Evolutionary conservation across 2,113 vertebrate genomes (phyloP), one percentile per base, ranked within the genome.

Genomic region (Elephantulus edwardii): DNA sequence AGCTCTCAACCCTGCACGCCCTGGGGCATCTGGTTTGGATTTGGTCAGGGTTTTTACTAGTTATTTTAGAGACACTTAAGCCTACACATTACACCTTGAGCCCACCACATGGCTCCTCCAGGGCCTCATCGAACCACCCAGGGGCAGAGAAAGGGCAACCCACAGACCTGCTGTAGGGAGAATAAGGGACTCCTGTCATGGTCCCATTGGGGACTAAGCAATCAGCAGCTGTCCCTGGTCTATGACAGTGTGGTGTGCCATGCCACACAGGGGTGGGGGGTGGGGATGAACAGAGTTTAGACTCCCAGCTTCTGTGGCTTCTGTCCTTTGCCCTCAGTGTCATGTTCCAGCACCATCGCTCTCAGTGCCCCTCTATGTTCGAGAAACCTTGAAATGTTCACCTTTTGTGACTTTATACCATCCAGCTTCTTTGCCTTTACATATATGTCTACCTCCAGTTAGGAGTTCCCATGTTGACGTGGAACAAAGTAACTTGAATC

Each of bases 11-110:
- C 95, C 91, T 46, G 44, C 52, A 66, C 90, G 42, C 95, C 91
- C 91, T 44, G 84, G 93, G 93, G 93, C 96, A 96, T 96, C 96
- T 97, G 97, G 95, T 96, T 95, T 94, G 94, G 90, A 97, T 97
- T 96, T 96, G 91, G 95, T 94, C 72, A 94, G 83, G 83, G 94
- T 94, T 96, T 97, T 96, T 96, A 96, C 92, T 96, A 96, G 95
- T 96, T 97, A 95, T 96, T 97, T 97, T 96, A 97, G 95, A 97
- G 96, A 94, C 94, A 96, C 93, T 96, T 96, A 96, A 96, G 95
- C 93, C 85, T 92, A 78, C 86, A 95, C 85, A 80, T 95, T 95
- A 95, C 95, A 96, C 96, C 93, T 96, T 96, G 93, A 96, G 95
- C 92, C 94, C 92, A 91, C 93, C 96, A 94, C 93, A 93, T 90